Conservation (phyloP, 2,113 vertebrate species). For the Danionella cerebrum region DNA sequence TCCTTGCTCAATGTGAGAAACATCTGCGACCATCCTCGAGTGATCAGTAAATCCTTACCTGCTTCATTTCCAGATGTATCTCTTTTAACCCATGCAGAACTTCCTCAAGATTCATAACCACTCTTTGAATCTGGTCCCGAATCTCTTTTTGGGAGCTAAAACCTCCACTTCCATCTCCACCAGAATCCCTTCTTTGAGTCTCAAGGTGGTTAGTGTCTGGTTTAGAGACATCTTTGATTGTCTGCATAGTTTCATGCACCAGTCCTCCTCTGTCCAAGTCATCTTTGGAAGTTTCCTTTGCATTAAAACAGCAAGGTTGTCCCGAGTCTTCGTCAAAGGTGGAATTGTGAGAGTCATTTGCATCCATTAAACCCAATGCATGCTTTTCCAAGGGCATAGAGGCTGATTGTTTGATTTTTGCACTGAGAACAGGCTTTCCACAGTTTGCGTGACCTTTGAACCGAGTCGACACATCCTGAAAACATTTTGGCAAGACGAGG, state of each 20-base stretch:
- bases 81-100: slow-evolving; percentile 65
- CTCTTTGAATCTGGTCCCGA: slow-evolving; percentile 62
- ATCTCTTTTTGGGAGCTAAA: slow-evolving; percentile 44
- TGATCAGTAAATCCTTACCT: slow-evolving; percentile 52
- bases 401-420: slow-evolving; percentile 49
- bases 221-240: slow-evolving; percentile 49
- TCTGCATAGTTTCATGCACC: slow-evolving; percentile 49
- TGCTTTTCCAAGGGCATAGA: slow-evolving; percentile 43
- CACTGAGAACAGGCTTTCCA: slow-evolving; percentile 45
- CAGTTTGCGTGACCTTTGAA: slow-evolving; percentile 48
- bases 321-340: slow-evolving; percentile 18
- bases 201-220: slow-evolving; percentile 12
- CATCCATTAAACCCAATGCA: slow-evolving; percentile 42
- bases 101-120: slow-evolving; percentile 65
- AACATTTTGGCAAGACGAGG: slow-evolving; percentile 49
- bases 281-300: slow-evolving; percentile 39
- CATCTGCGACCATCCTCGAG: slow-evolving; percentile 2
- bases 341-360: slow-evolving; percentile 28
- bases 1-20: no score
- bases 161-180: slow-evolving; percentile 8
- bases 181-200: slow-evolving; percentile 8
- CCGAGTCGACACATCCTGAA: slow-evolving; percentile 31
- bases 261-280: slow-evolving; percentile 34
- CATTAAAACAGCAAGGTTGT: neutral
- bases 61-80: slow-evolving; percentile 71